phyloP scores from a whole-genome alignment of 2,113 vertebrate species.

The Microtus oregoni region DNA sequence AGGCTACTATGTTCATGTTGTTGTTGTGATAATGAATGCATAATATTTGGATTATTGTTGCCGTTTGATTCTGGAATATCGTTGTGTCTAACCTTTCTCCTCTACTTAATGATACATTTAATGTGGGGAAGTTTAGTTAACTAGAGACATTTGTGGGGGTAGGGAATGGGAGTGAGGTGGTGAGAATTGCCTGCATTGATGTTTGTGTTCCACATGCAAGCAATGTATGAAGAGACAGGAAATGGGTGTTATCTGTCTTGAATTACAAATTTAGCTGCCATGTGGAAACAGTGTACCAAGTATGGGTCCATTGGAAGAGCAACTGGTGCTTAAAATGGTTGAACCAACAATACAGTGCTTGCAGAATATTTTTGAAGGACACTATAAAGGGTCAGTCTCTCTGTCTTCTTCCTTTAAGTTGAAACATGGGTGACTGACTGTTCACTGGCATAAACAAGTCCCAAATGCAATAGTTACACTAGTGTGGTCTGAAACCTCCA shows the following conservation, averaged over 20 bases:
- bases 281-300: not conserved
- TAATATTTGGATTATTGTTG: not conserved
- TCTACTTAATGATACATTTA: not conserved
- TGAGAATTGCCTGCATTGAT: not conserved
- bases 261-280: not conserved
- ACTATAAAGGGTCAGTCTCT: not conserved
- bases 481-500: not conserved
- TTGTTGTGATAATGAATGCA: not conserved
- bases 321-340: not conserved
- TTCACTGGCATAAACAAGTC: not conserved
- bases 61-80: not conserved
- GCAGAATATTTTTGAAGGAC: not conserved
- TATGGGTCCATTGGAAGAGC: not conserved
- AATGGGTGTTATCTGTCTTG: not conserved
- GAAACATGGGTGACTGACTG: not conserved
- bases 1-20: not conserved
- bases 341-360: not conserved
- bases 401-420: not conserved
- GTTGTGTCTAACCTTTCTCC: not conserved
- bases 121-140: not conserved
- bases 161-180: too few relatives aligned
- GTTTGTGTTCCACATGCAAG: not conserved
- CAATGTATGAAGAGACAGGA: not conserved
- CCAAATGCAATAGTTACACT: not conserved
- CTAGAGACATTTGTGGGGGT: too few relatives aligned